These are phyloP conservation scores for Halesus radiatus DNA, from an alignment of 1,140 invertebrate genomes.

Conservation along the genomic window DNA sequence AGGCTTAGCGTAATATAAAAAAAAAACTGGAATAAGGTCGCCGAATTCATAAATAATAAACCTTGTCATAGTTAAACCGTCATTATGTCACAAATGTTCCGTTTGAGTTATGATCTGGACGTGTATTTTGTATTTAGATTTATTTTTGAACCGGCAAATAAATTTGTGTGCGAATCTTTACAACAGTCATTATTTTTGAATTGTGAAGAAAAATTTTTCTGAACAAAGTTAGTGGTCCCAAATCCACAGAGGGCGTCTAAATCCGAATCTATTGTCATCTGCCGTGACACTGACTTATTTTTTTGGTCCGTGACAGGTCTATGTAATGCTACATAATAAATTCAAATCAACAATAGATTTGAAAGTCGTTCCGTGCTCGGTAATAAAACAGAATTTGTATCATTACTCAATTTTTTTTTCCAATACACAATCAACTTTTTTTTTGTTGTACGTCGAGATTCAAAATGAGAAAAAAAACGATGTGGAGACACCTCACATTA, in stretches of 20 bases:
- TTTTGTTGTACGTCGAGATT: too few species aligned
- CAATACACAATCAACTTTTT: too few species aligned
- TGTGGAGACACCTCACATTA: too few species aligned
- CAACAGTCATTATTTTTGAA: neutral
- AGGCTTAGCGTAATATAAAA: too few species aligned
- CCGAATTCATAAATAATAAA: too few species aligned
- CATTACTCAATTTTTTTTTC: too few species aligned
- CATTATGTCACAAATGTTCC: neutral
- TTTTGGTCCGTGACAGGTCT: conserved; percentile 6
- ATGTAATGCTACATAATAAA: neutral
- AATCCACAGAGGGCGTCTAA: conserved; percentile 5
- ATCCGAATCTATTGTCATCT: conserved; percentile 16
- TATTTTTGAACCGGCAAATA: neutral
- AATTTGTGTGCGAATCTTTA: neutral
- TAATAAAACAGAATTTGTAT: neutral
- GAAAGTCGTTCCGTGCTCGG: neutral
- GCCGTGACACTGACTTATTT: neutral
- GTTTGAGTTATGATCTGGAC: conserved; percentile 1
- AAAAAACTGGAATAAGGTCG: too few species aligned
- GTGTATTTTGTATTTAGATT: neutral
- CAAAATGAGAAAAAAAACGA: too few species aligned
- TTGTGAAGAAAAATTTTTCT: conserved; percentile 1
- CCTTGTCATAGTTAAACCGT: neutral
- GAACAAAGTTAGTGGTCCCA: neutral
- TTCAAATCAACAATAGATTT: neutral